Conservation (phyloP, 2,888 invertebrate species). For the Abrostola tripartita region DNA sequence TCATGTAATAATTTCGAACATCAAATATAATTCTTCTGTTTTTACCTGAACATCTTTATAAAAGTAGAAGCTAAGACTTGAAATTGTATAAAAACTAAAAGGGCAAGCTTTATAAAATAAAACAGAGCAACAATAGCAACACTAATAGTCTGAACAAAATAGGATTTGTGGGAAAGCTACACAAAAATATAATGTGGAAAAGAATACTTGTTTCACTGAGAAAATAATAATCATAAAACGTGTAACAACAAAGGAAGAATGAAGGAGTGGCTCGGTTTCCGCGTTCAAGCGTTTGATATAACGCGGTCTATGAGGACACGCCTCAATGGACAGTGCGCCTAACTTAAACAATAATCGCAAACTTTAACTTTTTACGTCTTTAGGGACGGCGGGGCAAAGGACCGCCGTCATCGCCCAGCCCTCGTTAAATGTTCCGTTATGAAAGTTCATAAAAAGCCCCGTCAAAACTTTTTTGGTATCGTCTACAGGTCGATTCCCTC, state of each 20-base stretch:
- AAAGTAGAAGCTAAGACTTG: slow-evolving; percentile 1
- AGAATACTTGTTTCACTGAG: slow-evolving; percentile 35
- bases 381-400: slow-evolving; percentile 38
- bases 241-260: slow-evolving; percentile 36
- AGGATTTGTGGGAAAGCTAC: slow-evolving; percentile 14
- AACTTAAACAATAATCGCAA: slow-evolving; percentile 60
- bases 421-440: slow-evolving; percentile 64
- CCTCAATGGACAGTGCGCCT: slow-evolving; percentile 51
- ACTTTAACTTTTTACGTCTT: slow-evolving; percentile 59
- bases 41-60: background rate
- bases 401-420: slow-evolving; percentile 50
- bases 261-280: slow-evolving; percentile 37
- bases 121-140: slow-evolving; percentile 8
- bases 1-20: too few relatives aligned
- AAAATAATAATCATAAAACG: slow-evolving; percentile 43
- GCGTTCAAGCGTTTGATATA: slow-evolving; percentile 43
- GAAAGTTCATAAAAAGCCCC: slow-evolving; percentile 61
- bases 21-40: background rate
- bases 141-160: slow-evolving; percentile 24
- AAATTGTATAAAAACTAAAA: slow-evolving; percentile 14
- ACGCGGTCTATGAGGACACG: slow-evolving; percentile 48
- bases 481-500: slow-evolving; percentile 64
- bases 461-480: slow-evolving; percentile 67
- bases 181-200: slow-evolving; percentile 34
- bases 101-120: slow-evolving; percentile 1